These are phyloP conservation scores for Caenorhabditis sp. DNA, from an alignment of 2,888 invertebrate species.

Conservation along the genomic window DNA sequence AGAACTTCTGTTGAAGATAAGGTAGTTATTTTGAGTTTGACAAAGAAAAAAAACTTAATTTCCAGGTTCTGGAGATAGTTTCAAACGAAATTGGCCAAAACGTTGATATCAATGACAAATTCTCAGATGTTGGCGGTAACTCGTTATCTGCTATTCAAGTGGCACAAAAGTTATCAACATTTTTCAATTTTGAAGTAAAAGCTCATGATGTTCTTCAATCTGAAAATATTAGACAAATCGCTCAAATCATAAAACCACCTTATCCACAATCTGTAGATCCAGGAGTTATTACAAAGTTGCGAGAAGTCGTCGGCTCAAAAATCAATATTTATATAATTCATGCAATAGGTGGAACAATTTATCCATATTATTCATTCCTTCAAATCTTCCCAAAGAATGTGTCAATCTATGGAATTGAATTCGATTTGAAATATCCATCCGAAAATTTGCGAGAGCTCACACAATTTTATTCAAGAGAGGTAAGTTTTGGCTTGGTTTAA, in stretches of 20 bases:
- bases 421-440: conserved; percentile 49
- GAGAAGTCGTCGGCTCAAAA: conserved; percentile 41
- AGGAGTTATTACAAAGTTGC: conserved; percentile 39
- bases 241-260: neutral
- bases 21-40: conserved; percentile 5
- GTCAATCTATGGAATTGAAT: conserved; percentile 63
- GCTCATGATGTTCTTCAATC: conserved; percentile 40
- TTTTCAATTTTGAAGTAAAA: conserved; percentile 43
- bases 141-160: conserved; percentile 58
- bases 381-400: conserved; percentile 56
- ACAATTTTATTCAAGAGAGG: conserved; percentile 56
- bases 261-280: conserved; percentile 6
- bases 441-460: conserved; percentile 55
- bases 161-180: conserved; percentile 39
- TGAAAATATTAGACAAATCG: conserved; percentile 19
- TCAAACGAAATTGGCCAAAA: conserved; percentile 12
- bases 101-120: conserved; percentile 31
- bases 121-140: conserved; percentile 61
- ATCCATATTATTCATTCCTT: conserved; percentile 63
- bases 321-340: conserved; percentile 61
- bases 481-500: conserved; percentile 11
- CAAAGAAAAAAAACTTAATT: neutral
- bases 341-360: conserved; percentile 68
- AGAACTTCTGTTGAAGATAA: conserved; percentile 39
- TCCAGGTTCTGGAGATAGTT: conserved; percentile 7